Base-by-base conservation (phyloP, 2,113 vertebrate genomes). In the Morone saxatilis region DNA sequence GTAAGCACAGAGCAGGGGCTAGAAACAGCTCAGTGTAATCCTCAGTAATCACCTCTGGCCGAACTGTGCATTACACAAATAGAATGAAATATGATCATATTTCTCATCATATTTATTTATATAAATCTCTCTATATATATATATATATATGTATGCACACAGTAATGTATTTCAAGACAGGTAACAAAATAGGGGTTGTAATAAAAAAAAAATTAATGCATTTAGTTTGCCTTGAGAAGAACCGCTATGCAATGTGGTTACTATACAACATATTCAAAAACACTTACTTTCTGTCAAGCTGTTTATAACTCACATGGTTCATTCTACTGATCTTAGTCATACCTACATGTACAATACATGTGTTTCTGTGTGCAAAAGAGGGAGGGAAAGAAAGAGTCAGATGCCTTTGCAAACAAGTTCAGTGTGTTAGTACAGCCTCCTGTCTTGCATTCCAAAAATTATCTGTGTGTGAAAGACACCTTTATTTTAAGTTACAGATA, bases 11-110 rank as follows among this genome's bases (percentile, higher is more conserved):
- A 77, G 68, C 74, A 78, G 76, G 60, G 79, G 68, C 73, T 84
- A 25, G 36, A 88, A 76, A 61, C 87, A 86, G 86, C 82, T 92
- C 84, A 47, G 71, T 59, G 70, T 90, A 92, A 90, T 90, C 90
- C 89, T 53, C 51, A 47, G 68, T 90, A 89, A 91, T 94, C 92
- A 89, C 82, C 57, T 76, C 76, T 83, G 88, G 78, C 48, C 60
- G 41, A 74, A 86, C 85, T 80, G 69, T 84, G 40, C 79, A 85
- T 86, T 66, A 66, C 77, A 86, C 71, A 87, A 86, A 90, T 67
- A 68, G 63, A 67, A 70, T 71, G 61, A 76, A 71, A 72, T 47
- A 78, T 87, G 31, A 84, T 81, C 66, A 87, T 48, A 50, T 20
- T 25, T 25, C 25, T 25, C 25, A 25, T 25, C 25, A 25, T 25